Evolutionary conservation across 2,113 vertebrate species (phyloP), one percentile per base, ranked within the genome.

Genomic region (Colaptes auratus): DNA sequence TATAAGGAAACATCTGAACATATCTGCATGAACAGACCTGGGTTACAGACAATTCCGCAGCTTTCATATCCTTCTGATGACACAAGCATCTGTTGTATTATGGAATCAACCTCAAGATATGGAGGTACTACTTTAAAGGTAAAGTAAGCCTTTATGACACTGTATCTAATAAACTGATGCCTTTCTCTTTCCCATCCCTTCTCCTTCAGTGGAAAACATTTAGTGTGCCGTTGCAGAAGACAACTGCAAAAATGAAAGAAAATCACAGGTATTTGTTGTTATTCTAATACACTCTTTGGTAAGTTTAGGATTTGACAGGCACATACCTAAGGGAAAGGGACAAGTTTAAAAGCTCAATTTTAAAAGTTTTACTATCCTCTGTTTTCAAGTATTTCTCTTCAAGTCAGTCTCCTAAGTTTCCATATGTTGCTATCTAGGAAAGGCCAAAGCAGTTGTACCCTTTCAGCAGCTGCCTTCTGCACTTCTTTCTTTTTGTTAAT

Each of bases 371-470:
- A 19, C 21, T 76, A 71, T 31, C 10, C 12, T 48, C 21, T 35
- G 1, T 48, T 12, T 86, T 82, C 27, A 67, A 59, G 8, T 42
- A 44, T 33, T 55, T 75, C 7, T 23, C 33, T 92, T 71, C 8
- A 4, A 42, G 18, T 77, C 14, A 24, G 16, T 25, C 24, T 87
- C 18, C 50, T 42, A 33, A 33, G 17, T 61, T 92, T 91, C 63
- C 5, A 13, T 27, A 42, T 2, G 0, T 70, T 1, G 0, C 50
- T 84, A 13, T 33, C 44, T 16, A 17, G 27, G 18, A 66, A 74
- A 86, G 11, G 46, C 33, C 16, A 71, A 53, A 86, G 66, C 3
- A 28, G 17, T 46, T 58, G 15, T 39, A 15, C 20, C 16, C 35
- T 3, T 70, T 69, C 21, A 4, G 4, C 56, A 77, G 27, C 35